phyloP scores from a whole-genome alignment of 2,888 invertebrate genomes.

The Leptopilina syphax region DNA sequence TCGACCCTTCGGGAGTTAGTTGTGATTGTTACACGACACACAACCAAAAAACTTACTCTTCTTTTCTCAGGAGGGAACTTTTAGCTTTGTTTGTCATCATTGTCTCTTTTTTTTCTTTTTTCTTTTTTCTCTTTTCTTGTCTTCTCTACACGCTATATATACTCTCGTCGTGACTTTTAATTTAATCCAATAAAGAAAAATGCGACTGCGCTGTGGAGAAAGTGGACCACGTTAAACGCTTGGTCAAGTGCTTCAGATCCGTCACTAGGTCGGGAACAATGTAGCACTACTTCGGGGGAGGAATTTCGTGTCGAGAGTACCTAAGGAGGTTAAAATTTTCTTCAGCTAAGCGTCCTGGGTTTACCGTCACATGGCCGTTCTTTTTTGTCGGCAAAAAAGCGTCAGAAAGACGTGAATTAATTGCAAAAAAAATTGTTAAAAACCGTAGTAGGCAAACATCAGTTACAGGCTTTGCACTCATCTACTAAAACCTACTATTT shows the following conservation, averaged over 20 bases:
- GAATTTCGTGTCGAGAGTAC: constrained; percentile 27
- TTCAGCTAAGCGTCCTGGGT: neutral
- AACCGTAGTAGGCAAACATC: no score
- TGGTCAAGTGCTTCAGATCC: constrained; percentile 35
- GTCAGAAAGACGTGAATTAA: no score
- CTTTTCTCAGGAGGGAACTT: neutral
- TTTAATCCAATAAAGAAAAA: constrained; percentile 22
- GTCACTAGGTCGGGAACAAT: constrained; percentile 35
- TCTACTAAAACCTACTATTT: no score
- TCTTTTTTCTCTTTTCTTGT: neutral
- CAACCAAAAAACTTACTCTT: neutral
- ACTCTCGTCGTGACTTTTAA: constrained; percentile 1
- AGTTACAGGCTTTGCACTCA: no score
- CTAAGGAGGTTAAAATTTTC: constrained; percentile 29
- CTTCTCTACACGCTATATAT: neutral
- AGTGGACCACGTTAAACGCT: constrained; percentile 31
- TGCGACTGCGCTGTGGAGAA: neutral
- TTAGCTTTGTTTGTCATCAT: neutral
- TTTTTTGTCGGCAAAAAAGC: no score
- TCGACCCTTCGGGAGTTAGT: constrained; percentile 28
- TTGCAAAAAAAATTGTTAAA: no score
- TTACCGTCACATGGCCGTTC: no score
- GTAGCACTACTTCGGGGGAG: neutral
- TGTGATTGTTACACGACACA: constrained; percentile 16
- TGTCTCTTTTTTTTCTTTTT: no score